Base-by-base conservation (phyloP, 2,113 vertebrate genomes). In the Brachypodius melanocephalos region DNA sequence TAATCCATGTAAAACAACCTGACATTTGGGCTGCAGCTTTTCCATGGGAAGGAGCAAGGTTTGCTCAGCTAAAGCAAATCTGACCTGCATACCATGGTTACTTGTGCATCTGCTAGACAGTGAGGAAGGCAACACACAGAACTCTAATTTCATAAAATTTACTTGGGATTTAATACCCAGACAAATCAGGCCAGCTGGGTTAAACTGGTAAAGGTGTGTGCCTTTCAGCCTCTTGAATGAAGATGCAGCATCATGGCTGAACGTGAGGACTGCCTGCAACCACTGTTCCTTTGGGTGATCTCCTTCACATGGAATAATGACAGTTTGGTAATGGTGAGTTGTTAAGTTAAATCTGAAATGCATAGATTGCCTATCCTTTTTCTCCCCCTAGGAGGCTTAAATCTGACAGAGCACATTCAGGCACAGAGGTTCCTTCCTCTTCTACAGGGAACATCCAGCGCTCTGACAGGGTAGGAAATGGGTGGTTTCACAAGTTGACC, bases 261-360 rank as follows among this genome's bases (percentile, higher is more conserved):
- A 32, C 0, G 0, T 18, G 66, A 88, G 43, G 31, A 14, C 8
- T n/a, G 17, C 25, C 40, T 73, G 40, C 26, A 68, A 3, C 18
- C 20, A 2, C 10, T 24, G 4, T 5, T 72, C 17, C 40, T 51
- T 65, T 34, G 17, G 14, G 5, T 25, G 49, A 38, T 48, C 25
- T 88, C 20, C 40, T 48, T 40, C 40, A 6, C 3, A 3, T 18
- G 48, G 65, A 62, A 48, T 36, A 48, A 46, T 21, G 6, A 26
- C 17, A 32, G 10, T 45, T 76, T 8, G 14, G 43, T 59, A 32
- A 28, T 25, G 46, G 52, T 51, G 21, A 85, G 45, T 28, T 87
- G 45, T 55, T 17, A 85, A 36, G 12, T 54, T 73, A 40, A 67
- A 88, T 45, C 14, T 54, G 17, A 80, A 77, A 43, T 21, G 18